A percentile compares a stretch with the other conserved stretches of the same genome.
Evolutionary conservation across 2,888 invertebrate species (phyloP).

Genomic region (Stramonita haemastoma): DNA sequence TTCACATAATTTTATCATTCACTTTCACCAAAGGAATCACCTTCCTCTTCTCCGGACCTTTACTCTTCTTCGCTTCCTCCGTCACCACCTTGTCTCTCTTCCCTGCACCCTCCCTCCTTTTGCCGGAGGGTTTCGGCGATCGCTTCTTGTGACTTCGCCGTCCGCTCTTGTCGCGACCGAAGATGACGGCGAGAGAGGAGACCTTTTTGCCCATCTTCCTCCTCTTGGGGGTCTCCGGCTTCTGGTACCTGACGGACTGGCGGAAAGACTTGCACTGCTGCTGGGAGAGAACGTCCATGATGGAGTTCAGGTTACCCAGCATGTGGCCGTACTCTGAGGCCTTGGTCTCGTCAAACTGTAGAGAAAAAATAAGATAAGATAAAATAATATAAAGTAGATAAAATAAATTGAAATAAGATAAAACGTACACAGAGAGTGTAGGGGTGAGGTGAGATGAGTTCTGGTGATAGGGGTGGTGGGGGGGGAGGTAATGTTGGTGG

Average conservation of each 20-base stretch:
- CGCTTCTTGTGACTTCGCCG: conserved; percentile 7
- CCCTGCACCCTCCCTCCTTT: background rate
- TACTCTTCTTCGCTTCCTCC: background rate
- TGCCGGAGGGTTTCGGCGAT: conserved; percentile 19
- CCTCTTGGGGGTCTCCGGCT: conserved; percentile 50
- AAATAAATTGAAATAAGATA: too few relatives aligned
- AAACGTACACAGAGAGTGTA: too few relatives aligned
- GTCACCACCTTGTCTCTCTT: background rate
- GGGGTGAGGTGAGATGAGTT: too few relatives aligned
- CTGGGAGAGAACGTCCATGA: conserved; percentile 63
- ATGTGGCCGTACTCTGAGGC: conserved; percentile 53
- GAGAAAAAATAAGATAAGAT: too few relatives aligned
- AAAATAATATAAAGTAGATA: too few relatives aligned
- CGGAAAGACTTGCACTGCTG: conserved; percentile 67
- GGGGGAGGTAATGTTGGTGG: too few relatives aligned
- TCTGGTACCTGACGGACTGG: conserved; percentile 55
- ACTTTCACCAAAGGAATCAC: conserved; percentile 25
- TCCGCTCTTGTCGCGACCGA: conserved; percentile 56
- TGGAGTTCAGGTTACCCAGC: conserved; percentile 54
- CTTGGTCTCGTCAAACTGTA: conserved; percentile 58
- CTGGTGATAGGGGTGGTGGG: too few relatives aligned
- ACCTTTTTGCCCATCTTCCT: conserved; percentile 51
- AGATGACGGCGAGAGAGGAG: conserved; percentile 64
- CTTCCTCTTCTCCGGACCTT: background rate
- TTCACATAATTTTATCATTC: conserved; percentile 12